Conservation (phyloP, 2,888 invertebrate species). For the Eustalomyia histrio region DNA sequence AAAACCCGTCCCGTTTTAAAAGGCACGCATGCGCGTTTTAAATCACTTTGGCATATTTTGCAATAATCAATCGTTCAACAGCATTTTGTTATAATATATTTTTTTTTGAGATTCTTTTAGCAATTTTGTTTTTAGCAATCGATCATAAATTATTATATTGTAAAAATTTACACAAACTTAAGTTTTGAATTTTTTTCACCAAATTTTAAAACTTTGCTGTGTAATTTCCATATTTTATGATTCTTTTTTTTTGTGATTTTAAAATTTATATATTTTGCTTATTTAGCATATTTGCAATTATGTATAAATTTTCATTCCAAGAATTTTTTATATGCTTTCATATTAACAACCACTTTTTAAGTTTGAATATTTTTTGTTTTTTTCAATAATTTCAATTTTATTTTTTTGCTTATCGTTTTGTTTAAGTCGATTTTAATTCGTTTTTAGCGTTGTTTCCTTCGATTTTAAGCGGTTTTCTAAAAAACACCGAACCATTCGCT, state of each 20-base stretch:
- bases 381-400: neutral
- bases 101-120: conserved; percentile 25
- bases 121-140: conserved; percentile 47
- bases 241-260: neutral
- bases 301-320: conserved; percentile 41
- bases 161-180: neutral
- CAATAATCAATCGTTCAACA: conserved; percentile 11
- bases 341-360: conserved; percentile 1
- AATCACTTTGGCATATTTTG: neutral
- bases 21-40: neutral
- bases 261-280: conserved; percentile 21
- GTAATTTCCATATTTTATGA: neutral
- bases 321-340: conserved; percentile 12
- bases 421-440: neutral
- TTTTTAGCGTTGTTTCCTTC: conserved; percentile 1
- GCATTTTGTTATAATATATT: conserved; percentile 13
- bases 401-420: conserved; percentile 23
- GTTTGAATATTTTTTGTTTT: conserved; percentile 3
- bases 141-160: conserved; percentile 46
- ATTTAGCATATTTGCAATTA: conserved; percentile 31
- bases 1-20: neutral
- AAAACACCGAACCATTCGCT: conserved; percentile 71
- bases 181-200: neutral
- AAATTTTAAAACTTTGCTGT: neutral
- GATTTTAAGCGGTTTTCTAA: neutral